These are phyloP conservation scores for Teleogryllus oceanicus DNA, from an alignment of 2,888 invertebrate genomes.

Conservation along the genomic window DNA sequence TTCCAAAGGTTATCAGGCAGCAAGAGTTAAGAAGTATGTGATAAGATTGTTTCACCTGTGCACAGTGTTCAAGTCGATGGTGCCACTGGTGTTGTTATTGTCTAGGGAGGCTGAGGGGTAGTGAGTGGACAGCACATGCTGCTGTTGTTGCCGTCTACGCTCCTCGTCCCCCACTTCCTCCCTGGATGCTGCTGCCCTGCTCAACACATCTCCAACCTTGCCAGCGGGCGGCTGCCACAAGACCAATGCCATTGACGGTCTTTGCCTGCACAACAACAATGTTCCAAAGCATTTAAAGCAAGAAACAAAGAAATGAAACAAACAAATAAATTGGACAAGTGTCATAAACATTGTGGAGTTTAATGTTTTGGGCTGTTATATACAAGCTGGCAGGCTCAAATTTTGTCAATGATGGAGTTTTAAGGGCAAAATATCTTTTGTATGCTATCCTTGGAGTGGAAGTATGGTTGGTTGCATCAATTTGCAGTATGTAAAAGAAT, in stretches of 20 bases:
- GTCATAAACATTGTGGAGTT: too few species aligned
- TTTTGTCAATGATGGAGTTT: not conserved
- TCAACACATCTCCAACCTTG: constrained; percentile 26
- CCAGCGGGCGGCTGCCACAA: constrained; percentile 70
- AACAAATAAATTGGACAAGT: too few species aligned
- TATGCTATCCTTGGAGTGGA: too few species aligned
- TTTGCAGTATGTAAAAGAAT: too few species aligned
- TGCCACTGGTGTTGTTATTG: constrained; percentile 31
- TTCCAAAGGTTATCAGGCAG: too few species aligned
- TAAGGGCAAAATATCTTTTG: not conserved
- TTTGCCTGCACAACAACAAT: constrained; percentile 27
- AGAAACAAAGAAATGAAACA: too few species aligned
- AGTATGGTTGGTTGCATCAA: too few species aligned
- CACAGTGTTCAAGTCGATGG: constrained; percentile 31
- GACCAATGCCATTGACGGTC: constrained; percentile 73
- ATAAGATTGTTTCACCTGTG: not conserved
- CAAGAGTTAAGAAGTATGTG: too few species aligned
- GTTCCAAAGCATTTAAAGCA: not conserved
- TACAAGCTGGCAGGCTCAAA: not conserved
- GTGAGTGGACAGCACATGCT: not conserved
- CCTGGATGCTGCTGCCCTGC: not conserved
- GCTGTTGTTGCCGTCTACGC: constrained; percentile 12
- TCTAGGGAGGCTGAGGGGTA: not conserved
- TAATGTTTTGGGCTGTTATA: not conserved
- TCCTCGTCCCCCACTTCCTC: constrained; percentile 23